Evolutionary conservation across 2,797 vertebrate genomes (phyloP).

Genomic region (Lutjanus campechanus): DNA sequence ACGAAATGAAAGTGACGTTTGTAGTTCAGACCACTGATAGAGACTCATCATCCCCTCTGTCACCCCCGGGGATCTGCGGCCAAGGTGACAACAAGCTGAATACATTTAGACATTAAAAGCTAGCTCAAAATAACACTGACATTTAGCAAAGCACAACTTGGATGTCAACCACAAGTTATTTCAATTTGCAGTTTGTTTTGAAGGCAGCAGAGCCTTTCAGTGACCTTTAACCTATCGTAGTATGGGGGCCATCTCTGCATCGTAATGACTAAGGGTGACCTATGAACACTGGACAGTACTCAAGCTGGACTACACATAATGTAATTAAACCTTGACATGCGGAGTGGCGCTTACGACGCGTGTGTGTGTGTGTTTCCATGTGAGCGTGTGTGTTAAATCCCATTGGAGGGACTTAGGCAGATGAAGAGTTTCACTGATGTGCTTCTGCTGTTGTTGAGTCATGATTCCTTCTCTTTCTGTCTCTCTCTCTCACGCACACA

Average conservation of each 20-base stretch:
- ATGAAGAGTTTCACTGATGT: conserved; percentile 58
- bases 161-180: conserved; percentile 33
- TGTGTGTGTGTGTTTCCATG: background rate
- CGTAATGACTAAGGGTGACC: background rate
- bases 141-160: conserved; percentile 45
- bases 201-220: background rate
- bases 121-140: conserved; percentile 54
- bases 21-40: no score
- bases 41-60: no score
- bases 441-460: conserved; percentile 55
- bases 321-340: conserved; percentile 47
- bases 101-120: conserved; percentile 22
- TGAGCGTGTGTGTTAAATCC: conserved; percentile 51
- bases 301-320: conserved; percentile 38
- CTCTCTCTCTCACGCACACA: conserved; percentile 29
- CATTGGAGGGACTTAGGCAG: conserved; percentile 57
- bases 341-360: background rate
- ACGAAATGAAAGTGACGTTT: no score
- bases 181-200: background rate
- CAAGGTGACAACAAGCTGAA: conserved; percentile 32
- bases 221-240: conserved; percentile 17
- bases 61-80: no score
- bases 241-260: background rate
- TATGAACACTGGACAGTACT: background rate
- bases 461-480: conserved; percentile 32